Percentiles rank a stretch among this genome's conserved stretches.
Conservation (phyloP, 2,113 vertebrate species). For the Nycticryphes semicollaris region DNA sequence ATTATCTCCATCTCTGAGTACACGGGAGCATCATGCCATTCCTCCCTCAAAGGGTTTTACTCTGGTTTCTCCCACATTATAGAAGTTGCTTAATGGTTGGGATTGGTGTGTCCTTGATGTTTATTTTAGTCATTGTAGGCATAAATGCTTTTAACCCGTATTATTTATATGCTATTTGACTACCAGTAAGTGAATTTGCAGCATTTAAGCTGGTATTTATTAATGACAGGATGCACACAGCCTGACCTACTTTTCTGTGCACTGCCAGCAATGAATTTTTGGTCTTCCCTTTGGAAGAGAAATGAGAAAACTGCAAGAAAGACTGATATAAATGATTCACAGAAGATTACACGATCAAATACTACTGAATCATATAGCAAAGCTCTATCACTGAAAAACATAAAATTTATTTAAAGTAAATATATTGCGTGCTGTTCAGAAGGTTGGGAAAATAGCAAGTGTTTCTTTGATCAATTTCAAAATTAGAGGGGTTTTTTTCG, state of each 20-base stretch:
- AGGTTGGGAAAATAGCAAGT: neutral
- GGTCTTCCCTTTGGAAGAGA: neutral
- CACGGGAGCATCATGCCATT: neutral
- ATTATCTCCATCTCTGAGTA: neutral
- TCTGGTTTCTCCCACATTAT: neutral
- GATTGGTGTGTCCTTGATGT: neutral
- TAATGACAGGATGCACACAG: neutral
- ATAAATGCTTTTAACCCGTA: neutral
- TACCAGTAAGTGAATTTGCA: neutral
- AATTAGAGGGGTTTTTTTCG: neutral
- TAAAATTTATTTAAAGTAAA: neutral
- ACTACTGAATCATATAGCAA: neutral
- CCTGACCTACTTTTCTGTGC: conserved; percentile 44
- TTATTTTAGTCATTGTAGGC: neutral
- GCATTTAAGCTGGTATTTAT: neutral
- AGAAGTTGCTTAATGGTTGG: neutral
- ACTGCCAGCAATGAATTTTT: neutral
- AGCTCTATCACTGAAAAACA: neutral
- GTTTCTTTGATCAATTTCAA: neutral
- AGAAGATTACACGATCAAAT: neutral
- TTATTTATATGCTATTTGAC: neutral
- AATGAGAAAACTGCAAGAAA: neutral
- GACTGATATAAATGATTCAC: neutral
- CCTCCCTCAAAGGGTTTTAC: neutral
- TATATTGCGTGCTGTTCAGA: neutral